Evolutionary conservation across 2,797 vertebrate species (phyloP), one percentile per base, ranked within the genome.

Genomic region (Acrossocheilus wenchowensis): DNA sequence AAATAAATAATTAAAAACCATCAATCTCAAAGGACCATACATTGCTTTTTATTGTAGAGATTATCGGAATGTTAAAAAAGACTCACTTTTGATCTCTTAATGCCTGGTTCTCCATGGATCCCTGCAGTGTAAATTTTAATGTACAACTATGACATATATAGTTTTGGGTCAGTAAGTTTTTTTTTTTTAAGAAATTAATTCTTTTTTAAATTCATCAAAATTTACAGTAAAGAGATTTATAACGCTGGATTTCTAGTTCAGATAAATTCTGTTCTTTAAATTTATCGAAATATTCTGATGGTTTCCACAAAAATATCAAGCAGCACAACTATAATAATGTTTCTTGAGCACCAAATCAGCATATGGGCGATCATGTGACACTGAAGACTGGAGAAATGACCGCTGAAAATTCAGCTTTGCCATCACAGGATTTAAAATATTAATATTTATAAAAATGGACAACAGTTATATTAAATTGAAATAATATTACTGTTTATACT

Each of bases 61-160:
- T 17, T 36, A 30, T 26, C 3, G 6, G 2, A 3, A 80, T 5
- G 14, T 73, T 80, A 1, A 36, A 81, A n/a, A 52, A 39, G 3
- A 9, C 90, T 93, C 90, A 98, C 98, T 96, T 98, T 98, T 84
- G 96, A 95, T 90, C 97, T 96, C 84, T 90, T 96, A 60, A 98
- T 94, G 0, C 98, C 98, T 4, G 98, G 96, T 89, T 99, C 98
- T 4, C 98, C 98, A 0, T 99, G 98, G 91, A 99, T 99, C 68
- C 98, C 98, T 99, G 10, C 3, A n/a, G 15, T 17, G 4, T 11
- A 26, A 0, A 57, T 78, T n/a, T 12, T 39, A 54, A 36, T 57
- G 5, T 21, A 21, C 2, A n/a, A 78, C 15, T 57, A 54, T 14
- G 21, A 6, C 7, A 7, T 26, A 26, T 9, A 57, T 9, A 17